These are phyloP conservation scores for Rhagium mordax DNA, from an alignment of 2,888 invertebrate genomes.

Conservation along the genomic window DNA sequence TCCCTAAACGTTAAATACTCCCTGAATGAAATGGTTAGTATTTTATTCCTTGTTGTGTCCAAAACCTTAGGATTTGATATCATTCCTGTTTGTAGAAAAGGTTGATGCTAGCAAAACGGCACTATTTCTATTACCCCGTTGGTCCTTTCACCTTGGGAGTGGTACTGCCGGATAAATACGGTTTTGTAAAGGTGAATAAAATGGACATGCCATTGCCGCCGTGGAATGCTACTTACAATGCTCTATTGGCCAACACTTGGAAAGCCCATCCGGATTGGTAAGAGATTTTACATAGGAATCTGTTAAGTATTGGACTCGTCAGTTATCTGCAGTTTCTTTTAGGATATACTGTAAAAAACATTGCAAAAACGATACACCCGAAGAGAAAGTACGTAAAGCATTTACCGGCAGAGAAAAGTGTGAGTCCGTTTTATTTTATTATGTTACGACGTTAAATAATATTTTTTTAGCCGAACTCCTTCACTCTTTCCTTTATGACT, in stretches of 20 bases:
- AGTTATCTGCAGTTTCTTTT: conserved; percentile 48
- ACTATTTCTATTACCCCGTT: conserved; percentile 87
- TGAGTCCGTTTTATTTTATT: conserved; percentile 39
- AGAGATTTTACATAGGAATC: conserved; percentile 42
- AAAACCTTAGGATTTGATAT: background rate
- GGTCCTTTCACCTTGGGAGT: conserved; percentile 91
- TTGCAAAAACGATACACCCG: conserved; percentile 51
- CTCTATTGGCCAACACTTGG: conserved; percentile 75
- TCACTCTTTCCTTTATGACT: conserved; percentile 60
- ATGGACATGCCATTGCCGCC: conserved; percentile 35
- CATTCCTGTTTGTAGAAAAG: conserved; percentile 78
- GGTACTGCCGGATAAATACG: conserved; percentile 86
- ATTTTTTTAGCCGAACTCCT: conserved; percentile 41
- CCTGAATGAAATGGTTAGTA: conserved; percentile 86
- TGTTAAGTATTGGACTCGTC: background rate
- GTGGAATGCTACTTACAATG: conserved; percentile 18
- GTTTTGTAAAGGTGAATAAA: conserved; percentile 79
- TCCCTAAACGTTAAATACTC: conserved; percentile 86
- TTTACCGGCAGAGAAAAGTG: conserved; percentile 44
- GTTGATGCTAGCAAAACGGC: conserved; percentile 82
- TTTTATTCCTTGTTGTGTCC: background rate
- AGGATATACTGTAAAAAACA: conserved; percentile 79
- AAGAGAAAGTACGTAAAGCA: conserved; percentile 54
- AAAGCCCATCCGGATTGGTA: conserved; percentile 91
- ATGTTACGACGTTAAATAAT: background rate